Conservation (phyloP, 2,113 vertebrate genomes). For the Hippocampus abdominalis region DNA sequence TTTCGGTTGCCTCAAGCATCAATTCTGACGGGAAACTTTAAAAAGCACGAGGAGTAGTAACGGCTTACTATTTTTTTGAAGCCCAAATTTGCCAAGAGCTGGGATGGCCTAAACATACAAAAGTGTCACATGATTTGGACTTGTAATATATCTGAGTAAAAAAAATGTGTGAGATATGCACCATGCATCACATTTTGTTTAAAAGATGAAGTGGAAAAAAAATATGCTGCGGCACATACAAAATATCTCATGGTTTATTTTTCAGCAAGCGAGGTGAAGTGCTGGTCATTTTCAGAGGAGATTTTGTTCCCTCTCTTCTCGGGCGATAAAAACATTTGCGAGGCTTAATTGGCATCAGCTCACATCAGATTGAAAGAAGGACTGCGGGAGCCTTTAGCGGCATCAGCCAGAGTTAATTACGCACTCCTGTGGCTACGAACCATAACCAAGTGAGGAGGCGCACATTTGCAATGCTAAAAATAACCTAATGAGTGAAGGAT, state of each 20-base stretch:
- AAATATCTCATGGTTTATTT: too few relatives aligned
- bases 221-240: too few relatives aligned
- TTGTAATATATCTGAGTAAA: too few relatives aligned
- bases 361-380: conserved; percentile 7
- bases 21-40: background rate
- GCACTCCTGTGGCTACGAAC: conserved; percentile 27
- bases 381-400: conserved; percentile 10
- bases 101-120: too few relatives aligned
- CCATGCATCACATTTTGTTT: too few relatives aligned
- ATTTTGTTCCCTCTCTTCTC: background rate
- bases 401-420: conserved; percentile 32
- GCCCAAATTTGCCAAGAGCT: too few relatives aligned
- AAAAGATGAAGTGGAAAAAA: too few relatives aligned
- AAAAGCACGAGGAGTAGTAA: background rate
- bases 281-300: too few relatives aligned
- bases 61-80: too few relatives aligned
- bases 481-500: conserved; percentile 36
- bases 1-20: background rate
- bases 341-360: conserved; percentile 7
- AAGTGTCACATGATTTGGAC: too few relatives aligned
- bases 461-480: conserved; percentile 35
- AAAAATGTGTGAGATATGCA: too few relatives aligned
- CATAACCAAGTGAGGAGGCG: conserved; percentile 32
- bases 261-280: too few relatives aligned
- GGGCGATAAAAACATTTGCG: conserved; percentile 5